Evolutionary conservation across 2,797 vertebrate genomes (phyloP).

Genomic region (Chaunax sp.): DNA sequence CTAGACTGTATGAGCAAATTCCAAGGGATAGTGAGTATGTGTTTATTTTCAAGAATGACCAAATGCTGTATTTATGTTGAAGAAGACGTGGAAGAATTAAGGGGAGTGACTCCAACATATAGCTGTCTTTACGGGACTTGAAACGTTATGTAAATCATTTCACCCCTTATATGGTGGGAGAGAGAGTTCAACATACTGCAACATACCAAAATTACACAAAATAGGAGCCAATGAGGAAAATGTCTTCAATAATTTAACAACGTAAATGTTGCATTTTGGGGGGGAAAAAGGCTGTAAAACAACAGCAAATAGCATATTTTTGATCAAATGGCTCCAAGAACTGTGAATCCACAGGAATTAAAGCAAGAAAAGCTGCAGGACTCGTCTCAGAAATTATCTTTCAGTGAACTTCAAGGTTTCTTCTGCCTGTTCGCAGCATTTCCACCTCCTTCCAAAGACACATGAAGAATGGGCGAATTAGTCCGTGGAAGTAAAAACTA

Average conservation of each 20-base stretch:
- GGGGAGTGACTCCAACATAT: background rate
- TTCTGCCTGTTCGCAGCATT: no score
- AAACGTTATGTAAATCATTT: background rate
- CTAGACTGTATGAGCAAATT: slow-evolving; percentile 26
- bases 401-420: no score
- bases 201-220: background rate
- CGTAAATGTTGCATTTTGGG: background rate
- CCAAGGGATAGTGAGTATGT: background rate
- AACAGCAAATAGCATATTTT: background rate
- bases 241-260: background rate
- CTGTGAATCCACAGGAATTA: no score
- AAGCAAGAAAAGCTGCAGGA: no score
- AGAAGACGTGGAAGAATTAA: slow-evolving; percentile 31
- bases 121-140: background rate
- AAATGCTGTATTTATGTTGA: slow-evolving; percentile 25
- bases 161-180: no score
- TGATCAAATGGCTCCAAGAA: no score
- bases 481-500: no score
- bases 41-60: slow-evolving; percentile 21
- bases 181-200: background rate
- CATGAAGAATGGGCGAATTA: no score
- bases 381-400: no score
- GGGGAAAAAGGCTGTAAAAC: no score
- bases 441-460: no score
- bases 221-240: background rate